Conservation (phyloP, 2,797 vertebrate species). For the Spinus pinus region DNA sequence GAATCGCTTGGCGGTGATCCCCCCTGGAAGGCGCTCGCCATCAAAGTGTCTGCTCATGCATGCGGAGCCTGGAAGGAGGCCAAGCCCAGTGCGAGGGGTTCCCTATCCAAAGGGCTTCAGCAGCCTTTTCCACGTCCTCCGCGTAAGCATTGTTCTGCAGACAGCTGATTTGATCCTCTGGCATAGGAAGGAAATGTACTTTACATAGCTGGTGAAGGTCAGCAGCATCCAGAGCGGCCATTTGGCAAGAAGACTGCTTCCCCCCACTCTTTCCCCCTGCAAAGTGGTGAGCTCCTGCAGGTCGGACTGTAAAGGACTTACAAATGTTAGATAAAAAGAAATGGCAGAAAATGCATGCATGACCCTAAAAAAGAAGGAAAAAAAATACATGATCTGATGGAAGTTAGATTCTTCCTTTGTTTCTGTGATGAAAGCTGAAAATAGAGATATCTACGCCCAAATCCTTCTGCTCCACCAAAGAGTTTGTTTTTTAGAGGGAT, state of each 20-base stretch:
- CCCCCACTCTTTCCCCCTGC: neutral
- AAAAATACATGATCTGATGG: accelerated
- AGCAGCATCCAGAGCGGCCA: neutral
- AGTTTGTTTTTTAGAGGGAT: neutral
- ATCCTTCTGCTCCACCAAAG: neutral
- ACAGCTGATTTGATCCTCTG: conserved; percentile 35
- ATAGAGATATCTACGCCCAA: neutral
- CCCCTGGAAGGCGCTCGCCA: neutral
- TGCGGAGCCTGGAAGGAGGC: neutral
- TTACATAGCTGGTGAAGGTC: conserved; percentile 36
- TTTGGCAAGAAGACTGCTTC: neutral
- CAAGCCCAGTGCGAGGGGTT: neutral
- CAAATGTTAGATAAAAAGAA: neutral
- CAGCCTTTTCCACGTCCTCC: neutral
- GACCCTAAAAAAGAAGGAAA: neutral
- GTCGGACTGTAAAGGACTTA: neutral
- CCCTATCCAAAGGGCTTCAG: neutral
- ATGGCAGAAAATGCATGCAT: neutral
- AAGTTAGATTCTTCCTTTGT: neutral
- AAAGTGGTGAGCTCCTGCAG: neutral
- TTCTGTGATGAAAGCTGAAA: neutral
- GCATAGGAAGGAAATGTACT: conserved; percentile 63
- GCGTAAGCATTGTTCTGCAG: neutral
- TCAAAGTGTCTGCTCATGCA: neutral
- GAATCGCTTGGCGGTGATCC: neutral